Conservation (phyloP, 2,113 vertebrate species). For the Bostrychus sinensis region DNA sequence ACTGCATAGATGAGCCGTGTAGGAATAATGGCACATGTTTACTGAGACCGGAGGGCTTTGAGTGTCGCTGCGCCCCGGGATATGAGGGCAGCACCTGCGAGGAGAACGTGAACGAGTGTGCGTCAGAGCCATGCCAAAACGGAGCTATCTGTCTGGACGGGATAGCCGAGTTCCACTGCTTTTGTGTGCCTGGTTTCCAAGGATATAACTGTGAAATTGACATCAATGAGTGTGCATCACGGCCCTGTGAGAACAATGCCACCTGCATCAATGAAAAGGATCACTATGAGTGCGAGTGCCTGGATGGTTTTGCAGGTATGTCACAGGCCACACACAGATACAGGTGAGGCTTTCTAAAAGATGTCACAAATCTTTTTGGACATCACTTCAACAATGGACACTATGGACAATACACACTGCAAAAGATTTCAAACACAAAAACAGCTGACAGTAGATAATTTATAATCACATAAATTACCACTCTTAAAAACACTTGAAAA, state of each 20-base stretch:
- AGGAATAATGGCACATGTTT: conserved; percentile 82
- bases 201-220: conserved; percentile 92
- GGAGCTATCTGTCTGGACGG: conserved; percentile 89
- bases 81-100: conserved; percentile 80
- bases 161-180: conserved; percentile 83
- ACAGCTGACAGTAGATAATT: too few species aligned
- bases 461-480: too few species aligned
- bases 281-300: conserved; percentile 85
- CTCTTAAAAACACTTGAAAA: too few species aligned
- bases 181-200: conserved; percentile 95
- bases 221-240: conserved; percentile 94
- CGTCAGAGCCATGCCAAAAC: conserved; percentile 86
- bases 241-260: conserved; percentile 88
- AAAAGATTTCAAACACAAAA: too few species aligned
- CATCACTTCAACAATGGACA: too few species aligned
- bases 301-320: conserved; percentile 87
- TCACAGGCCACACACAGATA: conserved; percentile 10
- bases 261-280: conserved; percentile 91
- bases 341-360: background rate
- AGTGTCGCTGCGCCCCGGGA: conserved; percentile 77
- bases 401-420: too few species aligned
- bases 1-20: conserved; percentile 84
- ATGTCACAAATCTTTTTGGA: too few species aligned
- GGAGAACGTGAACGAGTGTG: conserved; percentile 82
- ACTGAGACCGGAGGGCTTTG: conserved; percentile 52